Evolutionary conservation across 2,113 vertebrate species (phyloP), one percentile per base, ranked within the genome.

Genomic region (Phodopus roborovskii): DNA sequence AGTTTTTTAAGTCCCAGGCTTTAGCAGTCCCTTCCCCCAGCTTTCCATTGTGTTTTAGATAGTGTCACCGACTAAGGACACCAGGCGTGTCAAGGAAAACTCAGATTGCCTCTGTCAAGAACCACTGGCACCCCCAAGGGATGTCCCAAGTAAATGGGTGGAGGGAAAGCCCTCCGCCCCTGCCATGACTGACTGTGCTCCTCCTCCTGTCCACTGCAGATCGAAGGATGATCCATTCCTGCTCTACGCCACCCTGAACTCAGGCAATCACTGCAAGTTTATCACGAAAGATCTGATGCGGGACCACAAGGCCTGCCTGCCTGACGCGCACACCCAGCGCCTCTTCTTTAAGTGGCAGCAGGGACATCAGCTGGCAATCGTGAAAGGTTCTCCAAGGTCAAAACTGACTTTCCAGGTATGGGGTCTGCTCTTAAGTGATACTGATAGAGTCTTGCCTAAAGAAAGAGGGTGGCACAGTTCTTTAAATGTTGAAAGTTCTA

Each of bases 311-410:
- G 99, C 99, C 88, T 99, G 99, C 97, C 98, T 99, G 45, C 83
- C 98, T 0, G 98, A 99, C 60, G 97, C 60, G 1, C 79, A 94
- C 94, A 98, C 98, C 0, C 98, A 98, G 39, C 99, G 96, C 4
- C 98, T 99, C 26, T 99, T 99, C 98, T 99, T 99, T 89, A 99
- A 99, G 97, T 99, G 99, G 99, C 99, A 99, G 97, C 99, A 99
- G 64, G 99, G 99, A 33, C 99, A 99, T 97, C 99, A 99, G 95
- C 97, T 99, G 60, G 98, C 96, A 0, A 74, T 99, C 87, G 88
- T 5, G 3, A 95, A 28, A 17, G 95, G 95, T 7, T 13, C 94
- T 0, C 64, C 92, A 16, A 97, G 98, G 87, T 98, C 95, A 85
- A 98, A 17, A 87, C 96, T 99, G 11, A 77, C 60, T 0, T 99